These are phyloP conservation scores for Cremastinae sp. DNA, from an alignment of 2,888 invertebrate species.

Conservation along the genomic window DNA sequence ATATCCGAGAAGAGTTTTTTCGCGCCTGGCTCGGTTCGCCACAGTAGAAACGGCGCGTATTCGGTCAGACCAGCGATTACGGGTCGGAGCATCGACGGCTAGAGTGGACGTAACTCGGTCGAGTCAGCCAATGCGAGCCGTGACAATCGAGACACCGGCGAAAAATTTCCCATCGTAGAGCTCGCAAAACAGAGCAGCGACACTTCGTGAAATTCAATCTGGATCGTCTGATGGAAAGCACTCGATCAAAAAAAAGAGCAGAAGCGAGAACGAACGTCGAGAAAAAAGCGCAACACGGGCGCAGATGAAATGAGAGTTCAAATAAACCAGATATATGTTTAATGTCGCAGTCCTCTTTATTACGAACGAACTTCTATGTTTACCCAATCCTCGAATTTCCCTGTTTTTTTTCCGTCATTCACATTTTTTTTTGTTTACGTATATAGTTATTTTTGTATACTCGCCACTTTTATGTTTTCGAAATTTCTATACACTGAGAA, in stretches of 20 bases:
- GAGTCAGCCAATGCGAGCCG: constrained; percentile 13
- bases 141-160: constrained; percentile 36
- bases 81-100: constrained; percentile 19
- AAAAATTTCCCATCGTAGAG: constrained; percentile 14
- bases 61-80: constrained; percentile 33
- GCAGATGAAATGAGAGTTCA: constrained; percentile 31
- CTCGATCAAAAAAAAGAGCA: constrained; percentile 34
- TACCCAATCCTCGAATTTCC: constrained; percentile 29
- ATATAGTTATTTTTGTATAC: no score
- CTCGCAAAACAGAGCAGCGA: constrained; percentile 34
- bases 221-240: constrained; percentile 31
- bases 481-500: no score
- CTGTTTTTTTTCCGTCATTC: constrained; percentile 4
- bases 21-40: background rate
- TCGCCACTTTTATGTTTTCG: no score
- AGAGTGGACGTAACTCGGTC: constrained; percentile 7
- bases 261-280: no score
- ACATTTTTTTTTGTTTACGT: background rate
- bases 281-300: background rate
- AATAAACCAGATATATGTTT: constrained; percentile 5
- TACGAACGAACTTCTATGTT: constrained; percentile 10
- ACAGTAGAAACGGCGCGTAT: constrained; percentile 31
- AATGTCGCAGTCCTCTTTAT: constrained; percentile 29
- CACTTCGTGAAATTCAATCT: constrained; percentile 53
- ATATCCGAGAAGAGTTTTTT: background rate